Evolutionary conservation across 2,113 vertebrate genomes (phyloP).

Genomic region (Zonotrichia leucophrys): DNA sequence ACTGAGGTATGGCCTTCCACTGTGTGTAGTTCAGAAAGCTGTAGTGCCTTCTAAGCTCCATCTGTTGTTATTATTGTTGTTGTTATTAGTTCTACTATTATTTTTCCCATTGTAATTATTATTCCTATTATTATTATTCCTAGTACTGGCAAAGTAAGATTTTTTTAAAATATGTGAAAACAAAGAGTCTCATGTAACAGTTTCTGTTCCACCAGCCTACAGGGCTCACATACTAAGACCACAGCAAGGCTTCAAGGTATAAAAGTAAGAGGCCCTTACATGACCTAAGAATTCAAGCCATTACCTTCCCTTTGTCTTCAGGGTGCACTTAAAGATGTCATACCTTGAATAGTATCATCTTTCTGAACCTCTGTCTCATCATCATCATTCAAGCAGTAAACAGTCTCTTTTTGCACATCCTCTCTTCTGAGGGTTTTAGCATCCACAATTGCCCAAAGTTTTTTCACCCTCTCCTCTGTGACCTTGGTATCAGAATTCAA

Average conservation of each 20-base stretch:
- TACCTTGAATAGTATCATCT: conserved; percentile 93
- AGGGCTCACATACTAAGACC: neutral
- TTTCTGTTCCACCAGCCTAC: neutral
- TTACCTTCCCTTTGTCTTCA: neutral
- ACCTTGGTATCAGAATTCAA: conserved; percentile 75
- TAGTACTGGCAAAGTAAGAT: neutral
- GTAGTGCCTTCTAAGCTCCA: neutral
- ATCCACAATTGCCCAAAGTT: conserved; percentile 86
- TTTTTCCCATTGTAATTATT: neutral
- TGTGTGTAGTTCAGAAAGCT: neutral
- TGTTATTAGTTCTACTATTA: neutral
- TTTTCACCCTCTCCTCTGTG: conserved; percentile 84
- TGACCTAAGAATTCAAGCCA: neutral
- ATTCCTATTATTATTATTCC: neutral
- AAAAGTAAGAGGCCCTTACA: neutral
- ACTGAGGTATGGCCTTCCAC: neutral
- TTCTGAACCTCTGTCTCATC: conserved; percentile 90
- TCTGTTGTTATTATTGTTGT: neutral
- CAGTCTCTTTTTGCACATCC: conserved; percentile 86
- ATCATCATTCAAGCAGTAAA: conserved; percentile 93
- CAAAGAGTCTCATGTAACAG: neutral
- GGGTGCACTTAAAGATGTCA: neutral
- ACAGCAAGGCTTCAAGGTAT: neutral
- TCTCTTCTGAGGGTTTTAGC: conserved; percentile 83
- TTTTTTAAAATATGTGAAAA: neutral